These are phyloP conservation scores for Sitta carolinensis DNA, from an alignment of 2,797 vertebrate species.

Conservation along the genomic window DNA sequence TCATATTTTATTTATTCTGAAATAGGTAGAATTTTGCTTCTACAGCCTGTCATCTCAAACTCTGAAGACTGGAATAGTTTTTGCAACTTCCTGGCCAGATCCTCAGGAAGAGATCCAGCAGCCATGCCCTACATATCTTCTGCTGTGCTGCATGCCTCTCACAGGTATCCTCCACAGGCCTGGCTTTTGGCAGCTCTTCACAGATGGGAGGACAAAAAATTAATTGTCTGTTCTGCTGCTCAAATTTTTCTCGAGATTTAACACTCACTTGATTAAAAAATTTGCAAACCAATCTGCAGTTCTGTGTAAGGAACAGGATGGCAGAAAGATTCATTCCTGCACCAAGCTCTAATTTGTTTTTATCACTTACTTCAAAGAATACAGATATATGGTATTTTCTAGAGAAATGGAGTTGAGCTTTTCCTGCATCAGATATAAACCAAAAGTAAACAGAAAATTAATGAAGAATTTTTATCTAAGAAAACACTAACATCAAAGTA, in stretches of 20 bases:
- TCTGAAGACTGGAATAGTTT: background rate
- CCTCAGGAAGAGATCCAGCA: background rate
- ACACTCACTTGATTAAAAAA: background rate
- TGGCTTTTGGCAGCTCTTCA: background rate
- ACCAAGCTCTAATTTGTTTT: background rate
- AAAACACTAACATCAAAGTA: background rate
- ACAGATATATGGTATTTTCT: background rate
- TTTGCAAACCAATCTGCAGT: background rate
- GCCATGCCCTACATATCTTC: rapidly evolving
- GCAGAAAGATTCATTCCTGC: background rate
- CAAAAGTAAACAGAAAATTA: background rate
- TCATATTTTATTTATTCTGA: background rate
- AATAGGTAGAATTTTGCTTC: background rate
- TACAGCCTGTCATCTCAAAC: background rate
- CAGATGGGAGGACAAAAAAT: background rate
- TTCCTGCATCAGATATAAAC: background rate
- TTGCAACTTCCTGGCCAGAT: background rate
- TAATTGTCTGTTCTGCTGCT: background rate
- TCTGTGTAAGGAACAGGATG: background rate
- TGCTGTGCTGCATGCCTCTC: background rate
- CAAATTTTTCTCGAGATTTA: background rate
- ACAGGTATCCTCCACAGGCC: rapidly evolving
- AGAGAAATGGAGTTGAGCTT: background rate
- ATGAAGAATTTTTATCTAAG: background rate
- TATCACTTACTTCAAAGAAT: background rate